These are phyloP conservation scores for Andrena dorsata DNA, from an alignment of 2,888 invertebrate genomes.

Conservation along the genomic window DNA sequence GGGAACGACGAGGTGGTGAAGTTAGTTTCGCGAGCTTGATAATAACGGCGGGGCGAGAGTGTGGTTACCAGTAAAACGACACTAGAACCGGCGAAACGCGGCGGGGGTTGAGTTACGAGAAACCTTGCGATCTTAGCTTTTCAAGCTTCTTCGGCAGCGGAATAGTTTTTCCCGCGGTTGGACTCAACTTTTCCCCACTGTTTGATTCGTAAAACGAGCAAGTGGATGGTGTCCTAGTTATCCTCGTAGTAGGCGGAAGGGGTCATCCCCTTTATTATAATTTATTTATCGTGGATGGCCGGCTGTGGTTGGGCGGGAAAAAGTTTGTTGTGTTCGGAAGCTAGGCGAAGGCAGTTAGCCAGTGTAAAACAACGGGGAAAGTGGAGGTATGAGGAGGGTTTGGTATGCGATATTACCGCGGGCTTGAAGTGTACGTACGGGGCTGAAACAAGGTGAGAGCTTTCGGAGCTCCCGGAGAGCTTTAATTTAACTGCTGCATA, in stretches of 20 bases:
- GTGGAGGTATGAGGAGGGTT: slow-evolving; percentile 41
- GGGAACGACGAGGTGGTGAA: slow-evolving; percentile 51
- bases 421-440: slow-evolving; percentile 63
- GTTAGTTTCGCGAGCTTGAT: slow-evolving; percentile 45
- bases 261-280: slow-evolving; percentile 26
- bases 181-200: background rate
- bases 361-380: slow-evolving; percentile 47
- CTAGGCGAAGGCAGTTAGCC: slow-evolving; percentile 35
- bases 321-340: slow-evolving; percentile 41
- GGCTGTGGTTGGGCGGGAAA: slow-evolving; percentile 31
- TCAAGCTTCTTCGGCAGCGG: background rate
- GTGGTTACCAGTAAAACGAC: background rate
- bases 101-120: background rate
- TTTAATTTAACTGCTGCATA: slow-evolving; percentile 78
- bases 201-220: slow-evolving; percentile 17
- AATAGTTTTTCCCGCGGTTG: background rate
- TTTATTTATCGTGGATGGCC: slow-evolving; percentile 25
- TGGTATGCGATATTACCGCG: slow-evolving; percentile 75
- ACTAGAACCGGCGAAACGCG: background rate
- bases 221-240: no score
- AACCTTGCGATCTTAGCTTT: background rate
- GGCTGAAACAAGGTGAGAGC: slow-evolving; percentile 65
- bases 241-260: no score
- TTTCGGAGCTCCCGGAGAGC: slow-evolving; percentile 56
- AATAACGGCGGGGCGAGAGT: slow-evolving; percentile 49